phyloP scores from a whole-genome alignment of 64 coral and sea anemone species.

The Actinia tenebrosa region DNA sequence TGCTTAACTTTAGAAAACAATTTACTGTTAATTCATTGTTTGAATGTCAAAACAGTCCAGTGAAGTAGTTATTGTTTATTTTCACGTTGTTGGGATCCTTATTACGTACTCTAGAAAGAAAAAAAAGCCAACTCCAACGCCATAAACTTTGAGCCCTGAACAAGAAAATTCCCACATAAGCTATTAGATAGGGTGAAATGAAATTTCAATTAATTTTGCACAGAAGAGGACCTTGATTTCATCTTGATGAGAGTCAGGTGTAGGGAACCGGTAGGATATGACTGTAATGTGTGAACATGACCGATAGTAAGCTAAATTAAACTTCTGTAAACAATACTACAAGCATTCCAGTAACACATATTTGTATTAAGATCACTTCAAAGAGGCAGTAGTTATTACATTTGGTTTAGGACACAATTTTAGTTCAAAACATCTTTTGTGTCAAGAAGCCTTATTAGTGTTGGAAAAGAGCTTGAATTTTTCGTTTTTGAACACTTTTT shows the following conservation, averaged over 20 bases:
- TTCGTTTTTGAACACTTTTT: too few relatives aligned
- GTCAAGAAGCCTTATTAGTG: not conserved
- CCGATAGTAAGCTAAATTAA: not conserved
- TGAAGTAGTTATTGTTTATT: not conserved
- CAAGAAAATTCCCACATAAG: not conserved
- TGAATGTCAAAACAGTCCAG: not conserved
- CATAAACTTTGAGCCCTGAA: not conserved
- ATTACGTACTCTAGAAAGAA: not conserved
- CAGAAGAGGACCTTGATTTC: not conserved
- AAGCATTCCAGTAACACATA: conserved; percentile 17
- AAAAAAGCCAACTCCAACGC: too few relatives aligned
- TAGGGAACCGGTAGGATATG: not conserved
- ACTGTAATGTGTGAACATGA: not conserved
- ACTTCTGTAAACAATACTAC: not conserved
- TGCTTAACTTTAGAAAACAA: not conserved
- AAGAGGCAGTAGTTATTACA: not conserved
- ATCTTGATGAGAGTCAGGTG: not conserved
- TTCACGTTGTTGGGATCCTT: not conserved
- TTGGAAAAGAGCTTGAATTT: too few relatives aligned
- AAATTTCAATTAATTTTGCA: not conserved
- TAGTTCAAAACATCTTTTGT: not conserved
- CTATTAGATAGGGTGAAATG: not conserved
- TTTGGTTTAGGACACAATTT: not conserved
- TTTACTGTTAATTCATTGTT: conserved; percentile 21
- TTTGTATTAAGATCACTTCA: not conserved